A percentile compares a stretch with the other conserved stretches of the same genome.
Evolutionary conservation across 1,140 invertebrate genomes (phyloP).

Genomic region (Mactra quadrangularis): DNA sequence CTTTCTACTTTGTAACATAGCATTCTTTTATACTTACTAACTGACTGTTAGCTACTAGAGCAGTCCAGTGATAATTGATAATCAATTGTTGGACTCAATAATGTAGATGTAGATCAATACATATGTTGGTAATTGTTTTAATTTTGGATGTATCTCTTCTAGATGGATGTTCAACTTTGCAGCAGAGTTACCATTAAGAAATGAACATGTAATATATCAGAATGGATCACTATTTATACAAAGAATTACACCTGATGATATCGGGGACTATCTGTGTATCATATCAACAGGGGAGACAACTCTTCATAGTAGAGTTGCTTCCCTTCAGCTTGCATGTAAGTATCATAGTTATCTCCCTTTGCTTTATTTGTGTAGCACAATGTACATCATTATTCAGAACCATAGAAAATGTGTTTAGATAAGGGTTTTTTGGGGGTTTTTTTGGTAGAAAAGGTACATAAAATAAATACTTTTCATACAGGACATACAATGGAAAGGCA

Average conservation of each 20-base stretch:
- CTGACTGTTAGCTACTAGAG: too few species aligned
- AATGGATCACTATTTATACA: slow-evolving; percentile 43
- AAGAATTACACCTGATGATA: slow-evolving; percentile 35
- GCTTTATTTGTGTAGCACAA: background rate
- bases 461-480: too few species aligned
- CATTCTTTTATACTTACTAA: too few species aligned
- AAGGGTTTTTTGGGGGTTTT: background rate
- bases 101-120: too few species aligned
- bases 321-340: slow-evolving; percentile 43
- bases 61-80: too few species aligned
- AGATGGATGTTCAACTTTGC: slow-evolving; percentile 33
- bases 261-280: slow-evolving; percentile 33
- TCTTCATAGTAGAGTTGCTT: background rate
- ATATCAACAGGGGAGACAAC: slow-evolving; percentile 4
- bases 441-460: background rate
- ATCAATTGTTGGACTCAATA: too few species aligned
- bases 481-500: too few species aligned
- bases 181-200: background rate
- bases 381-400: background rate
- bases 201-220: slow-evolving; percentile 25
- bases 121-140: too few species aligned
- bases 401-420: background rate
- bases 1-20: too few species aligned
- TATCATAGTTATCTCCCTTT: too few species aligned
- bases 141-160: too few species aligned